Evolutionary conservation across 1,140 invertebrate genomes (phyloP), one percentile per base, ranked within the genome.

Genomic region (Sesamia nonagrioides): DNA sequence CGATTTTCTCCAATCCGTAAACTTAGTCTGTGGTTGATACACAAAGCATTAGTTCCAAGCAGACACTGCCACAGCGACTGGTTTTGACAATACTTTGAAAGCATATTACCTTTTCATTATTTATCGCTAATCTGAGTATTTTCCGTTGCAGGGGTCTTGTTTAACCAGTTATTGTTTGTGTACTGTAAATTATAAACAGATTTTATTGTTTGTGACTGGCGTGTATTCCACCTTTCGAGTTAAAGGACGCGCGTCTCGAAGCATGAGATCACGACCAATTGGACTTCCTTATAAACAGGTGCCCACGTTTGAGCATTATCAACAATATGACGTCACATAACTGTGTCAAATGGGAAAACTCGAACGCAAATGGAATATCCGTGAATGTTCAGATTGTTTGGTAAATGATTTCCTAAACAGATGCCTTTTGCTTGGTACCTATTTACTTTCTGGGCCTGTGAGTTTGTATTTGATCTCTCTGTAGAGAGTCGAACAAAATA

Each of bases 51-150:
- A 60, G 42, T 66, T 42, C 17, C 35, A 18, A 37, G 17, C 17
- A 17, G 21, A 37, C 61, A 13, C 37, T 66, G 17, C 21, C 17
- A 18, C 9, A 66, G 61, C 17, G 37, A 42, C 61, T 66, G 61
- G 9, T 66, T 66, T 66, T 66, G 61, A 66, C 61, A 66, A 66
- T 42, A 45, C 61, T 8, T 18, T 42, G 61, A 66, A 9, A 66
- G 21, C 61, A 42, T 18, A 42, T 50, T 50, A 60, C 15, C 33
- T 60, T 35, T 21, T 58, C 17, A 18, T 50, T 50, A 50, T 50
- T 50, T 50, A 50, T 50, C 45, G 45, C 33, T 35, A 33, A 35
- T 60, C 27, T 9, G 56, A 60, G 11, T 35, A 33, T 33, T 33
- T 60, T 6, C 56, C 56, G 27, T 35, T 60, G 18, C 21, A 35